These are phyloP conservation scores for Neodiprion fabricii DNA, from an alignment of 1,140 invertebrate genomes.

Conservation along the genomic window DNA sequence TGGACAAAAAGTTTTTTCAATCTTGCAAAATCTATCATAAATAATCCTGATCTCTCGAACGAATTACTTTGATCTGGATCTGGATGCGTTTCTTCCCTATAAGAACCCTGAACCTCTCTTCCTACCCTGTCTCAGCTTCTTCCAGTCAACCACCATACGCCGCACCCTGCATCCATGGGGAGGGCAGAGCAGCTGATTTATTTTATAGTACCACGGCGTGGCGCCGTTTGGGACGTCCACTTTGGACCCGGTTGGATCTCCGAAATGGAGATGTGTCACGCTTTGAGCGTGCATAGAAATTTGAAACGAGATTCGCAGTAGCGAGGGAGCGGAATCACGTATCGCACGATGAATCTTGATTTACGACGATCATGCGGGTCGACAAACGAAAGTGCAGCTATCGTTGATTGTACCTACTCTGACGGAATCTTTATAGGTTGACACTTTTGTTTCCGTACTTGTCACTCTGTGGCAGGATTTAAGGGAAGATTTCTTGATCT, in stretches of 20 bases:
- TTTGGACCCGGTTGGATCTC: neutral
- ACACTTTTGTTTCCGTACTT: too few species aligned
- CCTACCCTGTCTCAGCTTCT: neutral
- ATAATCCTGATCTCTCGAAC: slow-evolving; percentile 17
- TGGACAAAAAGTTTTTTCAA: slow-evolving; percentile 26
- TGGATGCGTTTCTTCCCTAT: neutral
- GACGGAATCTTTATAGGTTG: too few species aligned
- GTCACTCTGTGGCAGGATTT: too few species aligned
- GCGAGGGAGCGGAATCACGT: too few species aligned
- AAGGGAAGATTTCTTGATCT: too few species aligned
- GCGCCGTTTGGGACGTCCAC: neutral
- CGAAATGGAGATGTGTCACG: neutral
- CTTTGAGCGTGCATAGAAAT: neutral
- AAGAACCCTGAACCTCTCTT: neutral
- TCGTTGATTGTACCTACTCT: too few species aligned
- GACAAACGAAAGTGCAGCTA: too few species aligned
- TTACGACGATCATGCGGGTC: too few species aligned
- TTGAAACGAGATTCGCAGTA: too few species aligned
- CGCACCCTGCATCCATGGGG: neutral
- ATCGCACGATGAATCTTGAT: too few species aligned
- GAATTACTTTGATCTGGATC: neutral
- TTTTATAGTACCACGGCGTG: slow-evolving; percentile 3
- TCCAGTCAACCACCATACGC: neutral
- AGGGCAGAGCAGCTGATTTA: slow-evolving; percentile 16
- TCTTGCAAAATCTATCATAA: slow-evolving; percentile 30